Evolutionary conservation across 2,797 vertebrate genomes (phyloP).

Genomic region (Acanthurus tractus): DNA sequence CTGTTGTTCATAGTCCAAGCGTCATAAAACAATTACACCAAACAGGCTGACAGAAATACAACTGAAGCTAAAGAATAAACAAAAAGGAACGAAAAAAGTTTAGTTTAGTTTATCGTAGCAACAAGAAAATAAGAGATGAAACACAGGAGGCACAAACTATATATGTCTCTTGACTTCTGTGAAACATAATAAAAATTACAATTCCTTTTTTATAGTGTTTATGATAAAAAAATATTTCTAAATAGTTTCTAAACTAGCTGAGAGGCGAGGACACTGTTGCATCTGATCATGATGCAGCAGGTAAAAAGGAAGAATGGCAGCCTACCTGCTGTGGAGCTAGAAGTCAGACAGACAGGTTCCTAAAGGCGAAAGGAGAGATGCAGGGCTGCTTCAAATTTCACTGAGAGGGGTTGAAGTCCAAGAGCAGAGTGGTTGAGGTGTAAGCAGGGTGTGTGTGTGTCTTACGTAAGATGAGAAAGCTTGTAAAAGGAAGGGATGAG

Average conservation of each 20-base stretch:
- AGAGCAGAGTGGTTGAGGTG: slow-evolving; percentile 45
- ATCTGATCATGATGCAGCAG: background rate
- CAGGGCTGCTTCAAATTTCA: slow-evolving; percentile 71
- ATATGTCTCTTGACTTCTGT: background rate
- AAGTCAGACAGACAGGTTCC: slow-evolving; percentile 43
- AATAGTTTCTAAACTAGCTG: background rate
- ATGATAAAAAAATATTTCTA: background rate
- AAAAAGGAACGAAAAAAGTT: background rate
- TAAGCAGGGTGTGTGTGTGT: slow-evolving; percentile 40
- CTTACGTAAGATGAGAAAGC: slow-evolving; percentile 54
- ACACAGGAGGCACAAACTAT: background rate
- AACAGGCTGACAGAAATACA: background rate
- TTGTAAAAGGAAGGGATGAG: slow-evolving; percentile 23
- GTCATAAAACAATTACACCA: slow-evolving; percentile 61
- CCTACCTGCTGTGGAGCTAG: slow-evolving; percentile 66
- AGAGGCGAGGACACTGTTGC: background rate
- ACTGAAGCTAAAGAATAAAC: background rate
- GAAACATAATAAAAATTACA: slow-evolving; percentile 10
- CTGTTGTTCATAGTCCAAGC: slow-evolving; percentile 62
- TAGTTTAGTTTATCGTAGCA: background rate
- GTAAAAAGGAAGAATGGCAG: slow-evolving; percentile 13
- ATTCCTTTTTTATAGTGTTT: background rate
- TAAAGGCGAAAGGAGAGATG: slow-evolving; percentile 59
- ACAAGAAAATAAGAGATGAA: background rate
- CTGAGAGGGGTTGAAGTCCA: slow-evolving; percentile 81